phyloP scores from a whole-genome alignment of 1,140 invertebrate species.

The Monochamus saltuarius region DNA sequence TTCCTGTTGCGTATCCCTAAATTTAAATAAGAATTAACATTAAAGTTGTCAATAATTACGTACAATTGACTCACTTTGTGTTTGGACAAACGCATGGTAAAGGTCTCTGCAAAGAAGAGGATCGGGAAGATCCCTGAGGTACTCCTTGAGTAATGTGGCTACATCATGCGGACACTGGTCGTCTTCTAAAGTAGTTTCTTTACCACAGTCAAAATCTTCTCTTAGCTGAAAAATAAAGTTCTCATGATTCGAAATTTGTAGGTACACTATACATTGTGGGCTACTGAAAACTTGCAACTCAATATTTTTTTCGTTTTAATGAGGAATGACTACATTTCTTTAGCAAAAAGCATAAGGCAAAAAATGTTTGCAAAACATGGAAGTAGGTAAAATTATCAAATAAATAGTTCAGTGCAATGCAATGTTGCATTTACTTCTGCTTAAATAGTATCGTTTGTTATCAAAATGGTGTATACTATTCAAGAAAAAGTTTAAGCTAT shows the following conservation, averaged over 20 bases:
- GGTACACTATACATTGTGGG: too few relatives aligned
- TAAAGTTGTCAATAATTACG: not conserved
- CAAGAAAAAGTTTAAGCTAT: too few relatives aligned
- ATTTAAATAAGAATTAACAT: conserved; percentile 19
- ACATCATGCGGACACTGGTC: conserved; percentile 91
- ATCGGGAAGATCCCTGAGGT: conserved; percentile 89
- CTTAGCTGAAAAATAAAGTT: conserved; percentile 66
- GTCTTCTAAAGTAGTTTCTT: conserved; percentile 72
- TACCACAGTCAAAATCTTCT: conserved; percentile 86
- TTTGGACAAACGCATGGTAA: conserved; percentile 85
- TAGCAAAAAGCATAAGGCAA: too few relatives aligned
- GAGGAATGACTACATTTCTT: too few relatives aligned
- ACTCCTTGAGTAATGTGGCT: conserved; percentile 90
- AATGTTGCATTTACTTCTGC: too few relatives aligned
- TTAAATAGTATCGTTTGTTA: too few relatives aligned
- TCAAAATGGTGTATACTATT: too few relatives aligned
- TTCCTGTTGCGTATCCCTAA: conserved; percentile 78
- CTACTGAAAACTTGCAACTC: too few relatives aligned
- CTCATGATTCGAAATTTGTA: not conserved
- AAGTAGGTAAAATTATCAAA: too few relatives aligned
- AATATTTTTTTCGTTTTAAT: too few relatives aligned
- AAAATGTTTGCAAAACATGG: too few relatives aligned
- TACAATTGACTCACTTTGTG: conserved; percentile 73
- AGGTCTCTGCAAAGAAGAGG: conserved; percentile 86
- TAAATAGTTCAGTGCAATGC: too few relatives aligned